These are phyloP conservation scores for Lycodopsis pacificus DNA, from an alignment of 2,797 vertebrate genomes.

Conservation along the genomic window DNA sequence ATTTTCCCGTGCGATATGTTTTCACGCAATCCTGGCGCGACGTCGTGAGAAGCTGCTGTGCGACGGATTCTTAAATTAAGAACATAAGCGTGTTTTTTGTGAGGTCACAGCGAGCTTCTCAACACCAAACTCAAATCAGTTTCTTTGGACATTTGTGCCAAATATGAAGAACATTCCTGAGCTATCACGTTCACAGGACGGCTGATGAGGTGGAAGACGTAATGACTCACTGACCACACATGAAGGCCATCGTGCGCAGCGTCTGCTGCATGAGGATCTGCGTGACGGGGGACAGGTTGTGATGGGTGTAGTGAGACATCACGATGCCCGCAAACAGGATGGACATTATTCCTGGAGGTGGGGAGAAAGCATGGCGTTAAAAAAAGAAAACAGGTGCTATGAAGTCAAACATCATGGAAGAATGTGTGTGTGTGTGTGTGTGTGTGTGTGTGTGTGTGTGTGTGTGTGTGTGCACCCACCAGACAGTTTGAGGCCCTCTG, in stretches of 20 bases:
- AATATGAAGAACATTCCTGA: too few species aligned
- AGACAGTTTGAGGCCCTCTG: constrained; percentile 96
- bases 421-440: neutral
- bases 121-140: too few species aligned
- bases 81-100: too few species aligned
- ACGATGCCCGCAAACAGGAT: constrained; percentile 98
- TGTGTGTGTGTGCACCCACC: constrained; percentile 79
- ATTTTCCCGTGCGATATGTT: too few species aligned
- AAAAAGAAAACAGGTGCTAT: neutral
- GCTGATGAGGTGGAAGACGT: too few species aligned
- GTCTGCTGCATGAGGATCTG: constrained; percentile 99
- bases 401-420: neutral
- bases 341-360: constrained; percentile 93
- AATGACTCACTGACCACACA: constrained; percentile 89
- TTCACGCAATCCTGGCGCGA: too few species aligned
- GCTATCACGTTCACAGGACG: too few species aligned
- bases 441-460: neutral
- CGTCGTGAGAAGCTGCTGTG: too few species aligned
- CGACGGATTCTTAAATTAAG: too few species aligned
- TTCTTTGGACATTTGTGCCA: too few species aligned
- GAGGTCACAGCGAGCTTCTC: too few species aligned
- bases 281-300: constrained; percentile 97
- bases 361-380: constrained; percentile 13
- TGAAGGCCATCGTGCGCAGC: constrained; percentile 94
- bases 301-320: constrained; percentile 99